These are phyloP conservation scores for Cromileptes altivelis DNA, from an alignment of 2,113 vertebrate species.

Conservation along the genomic window DNA sequence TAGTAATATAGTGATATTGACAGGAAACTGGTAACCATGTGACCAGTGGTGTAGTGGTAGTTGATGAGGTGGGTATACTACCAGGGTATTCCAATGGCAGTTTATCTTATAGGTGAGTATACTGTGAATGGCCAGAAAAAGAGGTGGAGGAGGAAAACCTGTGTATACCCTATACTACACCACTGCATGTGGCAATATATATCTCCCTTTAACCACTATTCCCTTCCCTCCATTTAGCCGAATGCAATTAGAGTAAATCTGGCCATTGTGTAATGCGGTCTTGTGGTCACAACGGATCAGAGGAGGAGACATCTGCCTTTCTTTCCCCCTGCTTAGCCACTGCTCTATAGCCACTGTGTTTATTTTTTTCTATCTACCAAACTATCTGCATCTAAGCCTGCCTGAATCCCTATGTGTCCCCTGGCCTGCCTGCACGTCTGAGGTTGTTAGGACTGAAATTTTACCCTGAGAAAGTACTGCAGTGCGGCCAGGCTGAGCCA, in stretches of 20 bases:
- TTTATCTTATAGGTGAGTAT: too few species aligned
- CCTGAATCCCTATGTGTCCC: constrained; percentile 8
- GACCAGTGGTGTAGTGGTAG: background rate
- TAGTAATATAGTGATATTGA: background rate
- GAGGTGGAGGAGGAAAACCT: too few species aligned
- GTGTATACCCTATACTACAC: too few species aligned
- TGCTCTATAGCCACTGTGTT: background rate
- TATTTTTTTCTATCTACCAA: background rate
- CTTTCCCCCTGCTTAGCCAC: background rate
- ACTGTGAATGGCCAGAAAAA: too few species aligned
- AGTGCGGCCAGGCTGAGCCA: constrained; percentile 29
- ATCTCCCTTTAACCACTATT: background rate
- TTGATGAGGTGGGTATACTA: too few species aligned
- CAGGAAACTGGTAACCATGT: background rate
- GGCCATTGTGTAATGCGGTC: background rate
- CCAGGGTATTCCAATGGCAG: too few species aligned
- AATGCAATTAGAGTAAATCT: background rate
- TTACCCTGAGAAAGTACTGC: constrained; percentile 35
- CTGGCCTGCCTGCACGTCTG: constrained; percentile 12
- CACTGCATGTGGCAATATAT: too few species aligned
- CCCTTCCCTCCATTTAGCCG: background rate
- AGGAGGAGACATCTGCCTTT: background rate
- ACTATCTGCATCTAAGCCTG: constrained; percentile 26
- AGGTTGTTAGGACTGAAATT: constrained; percentile 32
- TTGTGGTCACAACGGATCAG: background rate